Base-by-base conservation (phyloP, 2,888 invertebrate genomes). In the Allacma fusca region DNA sequence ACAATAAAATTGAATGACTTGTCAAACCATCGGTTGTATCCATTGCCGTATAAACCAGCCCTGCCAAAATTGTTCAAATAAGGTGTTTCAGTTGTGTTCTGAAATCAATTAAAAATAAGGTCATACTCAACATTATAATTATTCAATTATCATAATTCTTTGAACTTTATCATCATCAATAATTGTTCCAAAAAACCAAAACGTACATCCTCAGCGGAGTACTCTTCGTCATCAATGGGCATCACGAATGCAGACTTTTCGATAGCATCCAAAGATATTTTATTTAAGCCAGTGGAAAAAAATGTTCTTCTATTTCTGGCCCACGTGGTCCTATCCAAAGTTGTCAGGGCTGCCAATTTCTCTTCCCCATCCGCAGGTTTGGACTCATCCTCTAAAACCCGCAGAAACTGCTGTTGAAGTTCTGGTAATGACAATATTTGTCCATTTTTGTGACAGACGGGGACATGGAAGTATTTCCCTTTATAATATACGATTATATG, bases 1-100 rank as follows among this genome's bases (percentile, higher is more conserved):
- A 99, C 91, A 86, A 98, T 96, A 24, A 98, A 89, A 76, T 95
- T 98, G 88, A 99, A 98, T 1, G 97, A 96, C 87, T 99, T 99
- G 88, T 99, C 98, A 87, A 97, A 98, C 98, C 98, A 99, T 78
- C 98, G 91, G 87, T 99, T 94, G 86, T 94, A 92, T 7, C 98
- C 98, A 85, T 95, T 96, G 75, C 99, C 99, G 86, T 98, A 98
- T 0, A 99, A 89, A 84, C 98, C 88, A 59, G 91, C 89, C 79
- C 92, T 91, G 0, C 97, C 97, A 86, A 93, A 97, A 65, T 91
- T 89, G n/a, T 62, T 24, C 62, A 24, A 21, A 12, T 21, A 24
- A 2, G 24, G 13, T 2, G 23, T 24, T 9, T 62, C 62, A 23
- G 7, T n/a, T 59, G 19, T 19, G 59, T 5, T 19, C 62, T 24